Base-by-base conservation (phyloP, 2,797 vertebrate genomes). In the Fringilla coelebs region DNA sequence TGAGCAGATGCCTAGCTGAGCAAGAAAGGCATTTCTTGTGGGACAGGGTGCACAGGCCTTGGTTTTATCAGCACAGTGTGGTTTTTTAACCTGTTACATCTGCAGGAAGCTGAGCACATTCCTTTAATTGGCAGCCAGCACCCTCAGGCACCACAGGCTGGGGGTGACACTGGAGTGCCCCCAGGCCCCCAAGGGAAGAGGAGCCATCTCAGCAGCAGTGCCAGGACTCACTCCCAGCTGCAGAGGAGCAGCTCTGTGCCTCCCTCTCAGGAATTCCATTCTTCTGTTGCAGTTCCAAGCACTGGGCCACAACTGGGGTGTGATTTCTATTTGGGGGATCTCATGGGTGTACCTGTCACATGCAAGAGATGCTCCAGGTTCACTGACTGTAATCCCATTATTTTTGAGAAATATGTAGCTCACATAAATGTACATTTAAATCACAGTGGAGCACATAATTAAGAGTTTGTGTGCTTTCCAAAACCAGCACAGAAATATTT, bases 181-280 rank as follows among this genome's bases (percentile, higher is more conserved):
- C 91, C 40, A 84, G 81, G 29, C 81, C 79, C 48, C 46, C 29
- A 38, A 31, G 76, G 84, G 96, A 96, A 94, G 94, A 88, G 29
- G 96, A 80, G 8, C 95, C 94, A 4, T 94, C 95, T 81, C 95
- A 94, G 72, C 94, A 92, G 83, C 96, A 95, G 68, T 61, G 62
- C 4, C 32, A 34, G 57, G 8, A 31, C 54, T 13, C 38, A 4
- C n/a, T n/a, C n/a, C n/a, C n/a, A n/a, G 24, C 41, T 54, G 28
- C 57, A 75, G 29, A 17, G 41, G 29, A 88, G 62, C 29, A 1
- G 6, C 51, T 88, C 60, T 28, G 1, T 38, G 36, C 31, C 24
- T 57, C 25, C n/a, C 32, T 70, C 41, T 17, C 51, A 29, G 41
- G 40, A 66, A 43, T 15, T 5, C 4, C 13, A 29, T 12, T 57